Percentiles rank a stretch among this genome's conserved stretches.
These are phyloP conservation scores for Drosophila meridiana DNA, from an alignment of 2,888 invertebrate species.

Conservation along the genomic window DNA sequence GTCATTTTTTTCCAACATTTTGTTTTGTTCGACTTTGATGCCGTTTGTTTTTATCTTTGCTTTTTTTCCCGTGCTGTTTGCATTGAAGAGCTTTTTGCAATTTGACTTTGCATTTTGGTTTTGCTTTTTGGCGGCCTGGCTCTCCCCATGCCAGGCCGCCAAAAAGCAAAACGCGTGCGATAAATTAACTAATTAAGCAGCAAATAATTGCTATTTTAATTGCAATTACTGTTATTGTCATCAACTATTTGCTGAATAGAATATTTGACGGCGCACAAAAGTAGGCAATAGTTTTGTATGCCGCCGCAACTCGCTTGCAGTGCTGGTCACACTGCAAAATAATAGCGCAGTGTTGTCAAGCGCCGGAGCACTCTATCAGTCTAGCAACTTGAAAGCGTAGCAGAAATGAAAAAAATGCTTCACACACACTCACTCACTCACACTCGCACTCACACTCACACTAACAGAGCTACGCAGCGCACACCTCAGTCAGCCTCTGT, in stretches of 20 bases:
- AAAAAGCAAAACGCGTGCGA: not conserved
- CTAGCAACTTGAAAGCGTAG: slow-evolving; percentile 46
- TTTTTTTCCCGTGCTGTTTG: slow-evolving; percentile 18
- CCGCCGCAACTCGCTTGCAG: slow-evolving; percentile 15
- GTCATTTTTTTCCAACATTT: slow-evolving; percentile 58
- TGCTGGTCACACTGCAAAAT: slow-evolving; percentile 12
- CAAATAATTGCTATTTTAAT: slow-evolving; percentile 4
- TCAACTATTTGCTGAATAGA: not conserved
- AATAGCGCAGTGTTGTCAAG: slow-evolving; percentile 10
- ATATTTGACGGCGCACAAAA: slow-evolving; percentile 25
- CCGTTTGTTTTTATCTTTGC: slow-evolving; percentile 39
- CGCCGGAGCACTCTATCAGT: slow-evolving; percentile 67
- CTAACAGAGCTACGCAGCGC: slow-evolving; percentile 3
- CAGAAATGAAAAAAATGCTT: slow-evolving; percentile 31
- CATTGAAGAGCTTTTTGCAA: slow-evolving; percentile 32
- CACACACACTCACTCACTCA: slow-evolving; percentile 11
- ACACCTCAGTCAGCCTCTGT: slow-evolving; percentile 73
- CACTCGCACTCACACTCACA: slow-evolving; percentile 1
- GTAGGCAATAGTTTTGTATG: slow-evolving; percentile 54
- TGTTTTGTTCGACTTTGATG: slow-evolving; percentile 79
- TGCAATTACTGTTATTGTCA: slow-evolving; percentile 6
- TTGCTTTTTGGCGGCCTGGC: slow-evolving; percentile 30
- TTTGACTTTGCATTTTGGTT: slow-evolving; percentile 69
- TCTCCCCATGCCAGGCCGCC: too few species aligned
- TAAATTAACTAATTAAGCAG: slow-evolving; percentile 13